Evolutionary conservation across 2,797 vertebrate genomes (phyloP).

Genomic region (Neosilurus hyrtlii): DNA sequence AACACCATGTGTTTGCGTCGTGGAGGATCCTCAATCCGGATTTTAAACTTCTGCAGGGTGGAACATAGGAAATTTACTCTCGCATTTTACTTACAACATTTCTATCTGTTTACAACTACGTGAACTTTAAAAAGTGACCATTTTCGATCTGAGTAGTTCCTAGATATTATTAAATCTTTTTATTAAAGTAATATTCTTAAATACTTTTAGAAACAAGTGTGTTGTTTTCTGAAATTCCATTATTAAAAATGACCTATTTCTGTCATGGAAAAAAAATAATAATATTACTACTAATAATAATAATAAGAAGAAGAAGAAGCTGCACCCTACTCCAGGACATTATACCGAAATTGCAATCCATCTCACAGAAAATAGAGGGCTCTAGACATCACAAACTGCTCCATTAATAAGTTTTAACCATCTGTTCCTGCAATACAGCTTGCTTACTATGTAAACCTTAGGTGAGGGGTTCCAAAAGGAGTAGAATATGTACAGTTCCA

Average conservation of each 20-base stretch:
- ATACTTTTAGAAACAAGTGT: not conserved
- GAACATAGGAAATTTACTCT: no score
- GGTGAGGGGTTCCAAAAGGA: not conserved
- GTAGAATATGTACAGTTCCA: not conserved
- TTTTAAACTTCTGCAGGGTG: constrained; percentile 77
- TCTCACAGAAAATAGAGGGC: not conserved
- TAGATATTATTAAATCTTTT: not conserved
- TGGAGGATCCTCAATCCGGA: constrained; percentile 80
- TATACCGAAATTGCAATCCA: not conserved
- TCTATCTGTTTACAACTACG: not conserved
- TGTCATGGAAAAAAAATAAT: not conserved
- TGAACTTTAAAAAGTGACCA: not conserved
- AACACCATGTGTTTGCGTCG: constrained; percentile 99
- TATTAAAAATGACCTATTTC: not conserved
- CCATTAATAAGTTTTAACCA: not conserved
- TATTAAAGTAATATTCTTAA: not conserved
- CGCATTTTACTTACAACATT: no score
- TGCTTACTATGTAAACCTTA: not conserved
- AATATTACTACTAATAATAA: no score
- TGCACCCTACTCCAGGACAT: not conserved
- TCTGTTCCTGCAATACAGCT: not conserved
- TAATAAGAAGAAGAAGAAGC: not conserved
- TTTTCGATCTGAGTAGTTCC: not conserved
- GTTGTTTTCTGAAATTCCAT: not conserved
- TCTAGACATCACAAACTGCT: not conserved